These are phyloP conservation scores for Strigamia transsilvanica DNA, from an alignment of 2,888 invertebrate species.

Conservation along the genomic window DNA sequence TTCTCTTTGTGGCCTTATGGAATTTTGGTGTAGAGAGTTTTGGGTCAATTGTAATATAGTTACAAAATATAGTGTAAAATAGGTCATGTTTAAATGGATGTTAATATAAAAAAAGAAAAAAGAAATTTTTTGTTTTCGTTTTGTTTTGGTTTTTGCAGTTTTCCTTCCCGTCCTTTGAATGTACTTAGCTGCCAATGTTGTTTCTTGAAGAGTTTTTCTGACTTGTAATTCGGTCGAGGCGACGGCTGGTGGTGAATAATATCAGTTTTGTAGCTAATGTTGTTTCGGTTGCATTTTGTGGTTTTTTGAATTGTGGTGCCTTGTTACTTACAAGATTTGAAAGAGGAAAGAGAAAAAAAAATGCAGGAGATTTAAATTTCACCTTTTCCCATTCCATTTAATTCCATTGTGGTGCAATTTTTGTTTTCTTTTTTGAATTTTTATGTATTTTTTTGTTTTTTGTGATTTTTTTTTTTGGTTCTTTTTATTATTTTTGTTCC, in stretches of 20 bases:
- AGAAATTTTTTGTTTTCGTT: background rate
- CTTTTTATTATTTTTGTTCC: too few species aligned
- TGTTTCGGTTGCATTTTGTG: too few species aligned
- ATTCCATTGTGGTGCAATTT: background rate
- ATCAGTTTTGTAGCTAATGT: background rate
- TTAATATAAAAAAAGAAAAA: constrained; percentile 27
- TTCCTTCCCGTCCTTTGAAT: background rate
- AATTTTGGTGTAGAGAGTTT: constrained; percentile 34
- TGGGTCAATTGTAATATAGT: constrained; percentile 23
- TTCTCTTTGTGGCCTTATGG: constrained; percentile 37
- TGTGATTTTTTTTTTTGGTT: background rate
- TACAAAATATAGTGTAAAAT: background rate
- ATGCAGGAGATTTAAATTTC: background rate
- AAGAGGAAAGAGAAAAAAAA: too few species aligned
- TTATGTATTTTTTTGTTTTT: background rate
- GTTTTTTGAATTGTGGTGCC: background rate
- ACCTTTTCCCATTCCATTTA: constrained; percentile 13
- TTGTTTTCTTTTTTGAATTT: background rate
- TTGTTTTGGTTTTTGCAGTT: too few species aligned
- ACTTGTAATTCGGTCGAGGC: background rate
- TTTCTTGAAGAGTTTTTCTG: background rate
- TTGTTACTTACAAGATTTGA: background rate
- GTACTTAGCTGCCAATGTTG: background rate
- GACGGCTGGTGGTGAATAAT: background rate
- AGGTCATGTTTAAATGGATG: constrained; percentile 34